phyloP scores from a whole-genome alignment of 2,797 vertebrate species.

The Etheostoma nigrum region DNA sequence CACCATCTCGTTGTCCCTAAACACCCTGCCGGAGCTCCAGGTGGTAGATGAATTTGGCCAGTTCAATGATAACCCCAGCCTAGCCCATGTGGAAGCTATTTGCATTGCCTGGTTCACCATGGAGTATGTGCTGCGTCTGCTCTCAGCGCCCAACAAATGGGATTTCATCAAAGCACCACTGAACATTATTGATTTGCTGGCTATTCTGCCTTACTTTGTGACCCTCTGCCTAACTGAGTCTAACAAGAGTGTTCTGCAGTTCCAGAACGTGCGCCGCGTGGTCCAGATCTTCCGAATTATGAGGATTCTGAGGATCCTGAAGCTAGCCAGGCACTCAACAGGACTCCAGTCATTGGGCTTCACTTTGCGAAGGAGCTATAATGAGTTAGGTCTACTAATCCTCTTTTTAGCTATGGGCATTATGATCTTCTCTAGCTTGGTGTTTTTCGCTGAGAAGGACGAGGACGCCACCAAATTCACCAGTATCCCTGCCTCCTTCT shows the following conservation, averaged over 20 bases:
- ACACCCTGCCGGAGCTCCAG: slow-evolving; percentile 97
- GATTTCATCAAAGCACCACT: slow-evolving; percentile 98
- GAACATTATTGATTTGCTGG: slow-evolving; percentile 97
- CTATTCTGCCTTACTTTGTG: slow-evolving; percentile 97
- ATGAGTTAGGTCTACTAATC: slow-evolving; percentile 95
- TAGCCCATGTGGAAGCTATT: slow-evolving; percentile 96
- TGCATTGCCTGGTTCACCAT: slow-evolving; percentile 99
- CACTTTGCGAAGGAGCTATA: slow-evolving; percentile 96
- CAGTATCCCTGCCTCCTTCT: slow-evolving; percentile 98
- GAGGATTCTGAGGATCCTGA: slow-evolving; percentile 97
- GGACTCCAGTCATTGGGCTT: slow-evolving; percentile 98
- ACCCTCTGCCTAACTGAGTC: slow-evolving; percentile 98
- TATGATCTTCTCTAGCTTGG: slow-evolving; percentile 99
- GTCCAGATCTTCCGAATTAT: slow-evolving; percentile 99
- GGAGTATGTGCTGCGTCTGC: slow-evolving; percentile 96
- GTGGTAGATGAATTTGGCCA: slow-evolving; percentile 95
- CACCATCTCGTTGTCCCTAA: slow-evolving; percentile 97
- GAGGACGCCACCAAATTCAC: slow-evolving; percentile 98
- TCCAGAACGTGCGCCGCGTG: slow-evolving; percentile 97
- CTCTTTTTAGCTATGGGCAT: slow-evolving; percentile 99
- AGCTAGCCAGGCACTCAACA: slow-evolving; percentile 96
- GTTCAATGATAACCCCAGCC: slow-evolving; percentile 94
- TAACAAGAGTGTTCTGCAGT: slow-evolving; percentile 97
- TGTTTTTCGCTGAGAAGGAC: slow-evolving; percentile 99
- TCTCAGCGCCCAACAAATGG: slow-evolving; percentile 98